Percentiles rank a stretch among this genome's conserved stretches.
These are phyloP conservation scores for Heterodera carotae DNA, from an alignment of 1,140 invertebrate species.

Conservation along the genomic window DNA sequence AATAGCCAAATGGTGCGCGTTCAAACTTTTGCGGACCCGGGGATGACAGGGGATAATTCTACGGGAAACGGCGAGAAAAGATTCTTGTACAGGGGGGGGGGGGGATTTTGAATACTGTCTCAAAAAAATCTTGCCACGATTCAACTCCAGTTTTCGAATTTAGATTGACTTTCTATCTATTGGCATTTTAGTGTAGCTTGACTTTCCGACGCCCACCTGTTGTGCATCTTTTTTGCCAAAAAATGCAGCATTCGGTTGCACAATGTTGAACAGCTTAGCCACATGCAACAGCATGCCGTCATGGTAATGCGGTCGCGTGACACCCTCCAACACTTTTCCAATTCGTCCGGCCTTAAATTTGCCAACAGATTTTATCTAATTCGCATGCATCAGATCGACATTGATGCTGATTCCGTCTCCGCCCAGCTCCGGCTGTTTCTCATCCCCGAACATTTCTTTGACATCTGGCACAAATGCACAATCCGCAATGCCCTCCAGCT, in stretches of 20 bases:
- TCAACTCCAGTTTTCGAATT: neutral
- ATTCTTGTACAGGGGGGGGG: too few relatives aligned
- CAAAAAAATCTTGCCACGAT: too few relatives aligned
- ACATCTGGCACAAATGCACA: slow-evolving; percentile 39
- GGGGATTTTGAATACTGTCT: neutral
- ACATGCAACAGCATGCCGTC: slow-evolving; percentile 38
- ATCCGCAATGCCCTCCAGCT: slow-evolving; percentile 32
- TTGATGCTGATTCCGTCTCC: neutral
- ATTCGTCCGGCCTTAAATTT: slow-evolving; percentile 6
- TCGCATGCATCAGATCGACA: neutral
- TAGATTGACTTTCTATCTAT: neutral
- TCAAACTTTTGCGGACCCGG: too few relatives aligned
- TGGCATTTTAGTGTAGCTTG: neutral
- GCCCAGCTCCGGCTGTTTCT: neutral
- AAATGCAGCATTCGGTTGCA: slow-evolving; percentile 38
- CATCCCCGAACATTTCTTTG: slow-evolving; percentile 17
- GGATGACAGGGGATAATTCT: too few relatives aligned
- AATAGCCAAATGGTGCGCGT: too few relatives aligned
- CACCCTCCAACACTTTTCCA: slow-evolving; percentile 33
- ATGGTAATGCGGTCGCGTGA: slow-evolving; percentile 27
- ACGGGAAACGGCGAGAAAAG: too few relatives aligned
- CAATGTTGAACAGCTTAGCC: slow-evolving; percentile 46
- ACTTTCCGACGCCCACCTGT: slow-evolving; percentile 24
- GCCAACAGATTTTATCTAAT: too few relatives aligned
- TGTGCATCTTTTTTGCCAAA: slow-evolving; percentile 47